Evolutionary conservation across 2,888 invertebrate species (phyloP), one percentile per base, ranked within the genome.

Genomic region (Lathronympha strigana): DNA sequence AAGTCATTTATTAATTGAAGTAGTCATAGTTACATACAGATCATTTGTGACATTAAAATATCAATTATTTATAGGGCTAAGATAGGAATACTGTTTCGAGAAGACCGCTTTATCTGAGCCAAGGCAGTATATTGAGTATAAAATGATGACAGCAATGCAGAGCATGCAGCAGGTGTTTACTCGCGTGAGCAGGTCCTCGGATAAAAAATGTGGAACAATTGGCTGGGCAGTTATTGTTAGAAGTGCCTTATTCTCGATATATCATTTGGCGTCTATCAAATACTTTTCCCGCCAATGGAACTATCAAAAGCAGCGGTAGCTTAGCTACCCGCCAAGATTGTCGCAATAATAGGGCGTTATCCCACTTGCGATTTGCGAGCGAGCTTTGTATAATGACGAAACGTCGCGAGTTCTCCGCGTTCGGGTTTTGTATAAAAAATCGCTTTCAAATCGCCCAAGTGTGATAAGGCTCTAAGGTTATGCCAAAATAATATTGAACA

Each of bases 31-130:
- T 87, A 89, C 87, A 84, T 85, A 89, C 90, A 89, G 90, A 90
- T 89, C 88, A 90, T 90, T 90, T 90, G 90, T 88, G 90, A 88
- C 90, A 90, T 89, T 90, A 88, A 88, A 91, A 91, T 91, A 91
- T 90, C 89, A 89, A 90, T 90, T 88, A 90, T 90, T 90, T 90
- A 91, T 90, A 80, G 88, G 79, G 83, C 80, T 81, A 82, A 87
- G 90, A 90, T 90, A 90, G 82, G 76, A 77, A 80, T 75, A 78
- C 78, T 78, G 78, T 82, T 84, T 82, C 79, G 75, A 83, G 82
- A 80, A 81, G 82, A 80, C 36, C 21, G 53, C 38, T 53, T 68
- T 67, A 67, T 68, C 68, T 47, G 33, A 15, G 66, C 66, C 21
- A 66, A 66, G 49, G 54, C 45, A 50, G 40, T 57, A 49, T 68